A percentile compares a stretch with the other conserved stretches of the same genome.
phyloP scores from a whole-genome alignment of 2,797 vertebrate genomes.

The Sebastes oblongus region DNA sequence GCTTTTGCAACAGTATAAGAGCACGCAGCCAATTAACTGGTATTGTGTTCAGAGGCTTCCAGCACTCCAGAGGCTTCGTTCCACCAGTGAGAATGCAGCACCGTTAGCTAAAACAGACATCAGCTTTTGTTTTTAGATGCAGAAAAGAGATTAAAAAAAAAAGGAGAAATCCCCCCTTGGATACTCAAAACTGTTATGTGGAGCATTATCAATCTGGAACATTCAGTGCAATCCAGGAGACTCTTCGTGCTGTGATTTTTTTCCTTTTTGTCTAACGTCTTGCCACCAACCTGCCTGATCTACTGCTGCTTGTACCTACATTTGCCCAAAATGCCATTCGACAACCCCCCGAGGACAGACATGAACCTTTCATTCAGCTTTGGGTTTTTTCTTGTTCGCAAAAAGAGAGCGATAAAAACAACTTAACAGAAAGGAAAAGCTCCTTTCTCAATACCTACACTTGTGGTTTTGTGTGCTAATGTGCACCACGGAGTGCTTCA shows the following conservation, averaged over 20 bases:
- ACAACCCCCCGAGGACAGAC: constrained; percentile 15
- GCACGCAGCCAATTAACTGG: constrained; percentile 54
- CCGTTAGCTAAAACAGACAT: constrained; percentile 23
- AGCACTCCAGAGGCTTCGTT: constrained; percentile 38
- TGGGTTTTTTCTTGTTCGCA: neutral
- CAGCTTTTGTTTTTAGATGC: constrained; percentile 47
- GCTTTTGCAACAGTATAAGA: constrained; percentile 17
- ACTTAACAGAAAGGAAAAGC: neutral
- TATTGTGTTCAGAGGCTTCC: constrained; percentile 45
- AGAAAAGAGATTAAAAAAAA: constrained; percentile 24
- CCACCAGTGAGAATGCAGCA: constrained; percentile 17
- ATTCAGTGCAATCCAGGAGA: neutral
- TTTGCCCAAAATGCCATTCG: constrained; percentile 14
- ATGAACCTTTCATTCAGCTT: constrained; percentile 6
- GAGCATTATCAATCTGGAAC: constrained; percentile 38
- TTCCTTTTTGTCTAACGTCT: neutral
- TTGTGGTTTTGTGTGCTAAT: neutral
- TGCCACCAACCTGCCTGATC: constrained; percentile 10
- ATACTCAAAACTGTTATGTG: neutral
- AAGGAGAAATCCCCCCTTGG: constrained; percentile 11
- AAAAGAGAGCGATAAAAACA: neutral
- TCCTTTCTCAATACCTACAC: neutral
- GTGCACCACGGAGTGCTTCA: neutral
- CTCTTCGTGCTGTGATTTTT: neutral
- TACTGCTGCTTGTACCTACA: constrained; percentile 9